Base-by-base conservation (phyloP, 2,888 invertebrate genomes). In the Corythucha ciliata region DNA sequence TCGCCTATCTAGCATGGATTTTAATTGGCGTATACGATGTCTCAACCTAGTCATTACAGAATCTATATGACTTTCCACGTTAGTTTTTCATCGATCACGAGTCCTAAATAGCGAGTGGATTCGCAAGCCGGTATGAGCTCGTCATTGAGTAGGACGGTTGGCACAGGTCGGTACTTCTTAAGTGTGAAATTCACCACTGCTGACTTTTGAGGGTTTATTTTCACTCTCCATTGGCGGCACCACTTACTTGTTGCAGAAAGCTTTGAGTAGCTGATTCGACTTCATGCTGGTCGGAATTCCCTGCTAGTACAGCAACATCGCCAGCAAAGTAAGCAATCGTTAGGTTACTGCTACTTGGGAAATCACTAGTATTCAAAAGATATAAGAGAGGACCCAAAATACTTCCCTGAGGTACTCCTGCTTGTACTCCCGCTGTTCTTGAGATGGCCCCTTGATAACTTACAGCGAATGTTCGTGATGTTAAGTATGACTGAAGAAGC, bases 361-460 rank as follows among this genome's bases (percentile, higher is more conserved):
- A 18, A 25, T 52, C 52, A 16, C 32, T n/a, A 18, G 33, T 24
- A 33, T 52, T 39, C n/a, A 47, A 4, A n/a, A 18, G 24, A 29
- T 52, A 47, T n/a, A 47, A 41, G 46, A 52, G 12, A 7, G 47
- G 52, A 10, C 47, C 46, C 22, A 52, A 16, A 32, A 52, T 33
- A 25, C 52, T 47, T n/a, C 52, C 52, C 24, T 52, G 52, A 24
- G 52, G 52, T n/a, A 52, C 47, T 12, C 52, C 40, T 32, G 52
- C 52, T 29, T 34, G 36, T 24, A 52, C 33, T 21, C n/a, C 16
- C 22, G 22, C 6, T n/a, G 34, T 18, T 14, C 22, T 20, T 10
- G 46, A 47, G 10, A 20, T 14, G 8, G 37, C 25, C 6, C 24
- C 25, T 22, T 18, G 26, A 14, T 27, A 48, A n/a, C 26, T 40